A percentile compares a stretch with the other conserved stretches of the same genome.
Conservation (phyloP, 2,113 vertebrate species). For the Corydoras maculifer region DNA sequence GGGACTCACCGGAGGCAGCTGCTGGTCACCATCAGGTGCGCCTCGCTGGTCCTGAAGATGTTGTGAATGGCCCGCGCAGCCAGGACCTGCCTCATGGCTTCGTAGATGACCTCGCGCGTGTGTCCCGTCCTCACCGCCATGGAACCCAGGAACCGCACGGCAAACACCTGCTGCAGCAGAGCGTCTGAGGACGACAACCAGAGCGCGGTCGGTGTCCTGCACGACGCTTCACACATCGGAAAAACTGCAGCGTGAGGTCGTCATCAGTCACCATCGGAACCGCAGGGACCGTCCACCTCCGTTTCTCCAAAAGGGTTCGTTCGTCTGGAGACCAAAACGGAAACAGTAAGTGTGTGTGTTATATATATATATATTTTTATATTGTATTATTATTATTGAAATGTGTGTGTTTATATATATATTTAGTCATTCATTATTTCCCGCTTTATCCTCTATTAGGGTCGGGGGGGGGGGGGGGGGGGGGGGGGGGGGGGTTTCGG, state of each 20-base stretch:
- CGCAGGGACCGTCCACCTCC: constrained; percentile 70
- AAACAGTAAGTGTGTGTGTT: background rate
- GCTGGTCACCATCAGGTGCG: constrained; percentile 92
- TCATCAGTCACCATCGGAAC: constrained; percentile 71
- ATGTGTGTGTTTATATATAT: background rate
- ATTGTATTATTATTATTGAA: background rate
- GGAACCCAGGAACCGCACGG: constrained; percentile 89
- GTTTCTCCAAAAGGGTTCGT: constrained; percentile 92
- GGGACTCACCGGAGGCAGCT: constrained; percentile 72
- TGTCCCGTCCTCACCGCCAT: constrained; percentile 83
- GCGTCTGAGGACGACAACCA: constrained; percentile 64
- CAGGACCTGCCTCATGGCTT: constrained; percentile 94
- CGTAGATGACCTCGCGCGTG: constrained; percentile 85
- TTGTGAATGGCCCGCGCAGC: constrained; percentile 95
- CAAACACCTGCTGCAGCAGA: constrained; percentile 89
- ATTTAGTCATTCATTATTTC: too few species aligned
- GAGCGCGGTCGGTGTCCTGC: too few species aligned
- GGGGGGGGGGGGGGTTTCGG: too few species aligned
- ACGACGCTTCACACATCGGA: too few species aligned
- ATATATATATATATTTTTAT: too few species aligned
- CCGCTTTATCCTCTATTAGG: too few species aligned
- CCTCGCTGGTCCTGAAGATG: constrained; percentile 91
- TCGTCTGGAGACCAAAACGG: constrained; percentile 63
- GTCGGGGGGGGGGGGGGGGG: too few species aligned
- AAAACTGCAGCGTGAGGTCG: constrained; percentile 39